Evolutionary conservation across 1,140 invertebrate genomes (phyloP).

Genomic region (Pygmarrhopalites habei): DNA sequence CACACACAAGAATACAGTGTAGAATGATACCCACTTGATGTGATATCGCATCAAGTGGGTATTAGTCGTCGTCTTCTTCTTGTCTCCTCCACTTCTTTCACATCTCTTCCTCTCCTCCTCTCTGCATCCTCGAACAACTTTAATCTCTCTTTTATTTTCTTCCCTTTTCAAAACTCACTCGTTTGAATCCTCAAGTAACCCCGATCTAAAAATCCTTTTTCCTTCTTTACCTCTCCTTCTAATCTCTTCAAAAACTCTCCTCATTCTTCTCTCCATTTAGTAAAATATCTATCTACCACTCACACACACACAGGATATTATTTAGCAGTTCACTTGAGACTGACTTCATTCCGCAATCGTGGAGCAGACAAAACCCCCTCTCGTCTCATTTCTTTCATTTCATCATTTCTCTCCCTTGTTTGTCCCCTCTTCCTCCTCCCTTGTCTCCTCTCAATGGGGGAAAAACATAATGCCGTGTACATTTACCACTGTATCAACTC

Average conservation of each 20-base stretch:
- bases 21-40: constrained; percentile 18
- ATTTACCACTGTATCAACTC: too few relatives aligned
- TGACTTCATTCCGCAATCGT: constrained; percentile 17
- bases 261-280: constrained; percentile 5
- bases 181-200: constrained; percentile 5
- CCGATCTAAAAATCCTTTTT: constrained; percentile 8
- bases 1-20: not conserved
- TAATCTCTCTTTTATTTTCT: constrained; percentile 21
- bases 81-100: constrained; percentile 1
- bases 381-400: too few relatives aligned
- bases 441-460: too few relatives aligned
- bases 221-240: constrained; percentile 18
- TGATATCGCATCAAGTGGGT: constrained; percentile 18
- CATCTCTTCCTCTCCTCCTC: constrained; percentile 17
- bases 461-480: too few relatives aligned
- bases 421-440: not conserved
- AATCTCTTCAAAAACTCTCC: constrained; percentile 30
- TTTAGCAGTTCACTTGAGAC: too few relatives aligned
- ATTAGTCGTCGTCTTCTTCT: not conserved
- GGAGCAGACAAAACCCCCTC: too few relatives aligned
- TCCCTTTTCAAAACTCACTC: constrained; percentile 4
- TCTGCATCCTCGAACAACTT: constrained; percentile 15
- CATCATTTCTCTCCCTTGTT: constrained; percentile 2
- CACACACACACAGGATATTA: too few relatives aligned
- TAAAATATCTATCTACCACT: too few relatives aligned